Conservation (phyloP, 2,888 invertebrate genomes). For the Caenorhabditis macrosperma region DNA sequence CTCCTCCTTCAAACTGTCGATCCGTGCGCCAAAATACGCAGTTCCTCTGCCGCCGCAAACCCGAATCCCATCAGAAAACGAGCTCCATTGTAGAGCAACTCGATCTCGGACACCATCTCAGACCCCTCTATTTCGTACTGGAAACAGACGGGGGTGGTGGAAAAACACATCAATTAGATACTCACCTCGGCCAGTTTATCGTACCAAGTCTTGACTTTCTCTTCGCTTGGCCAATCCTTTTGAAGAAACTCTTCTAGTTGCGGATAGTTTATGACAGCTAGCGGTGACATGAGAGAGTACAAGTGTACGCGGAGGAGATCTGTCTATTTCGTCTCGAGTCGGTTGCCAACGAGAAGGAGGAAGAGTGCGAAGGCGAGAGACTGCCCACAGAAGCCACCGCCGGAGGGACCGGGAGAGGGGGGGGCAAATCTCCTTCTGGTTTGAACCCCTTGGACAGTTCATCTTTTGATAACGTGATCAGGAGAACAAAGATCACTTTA, state of each 20-base stretch:
- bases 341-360: slow-evolving; percentile 44
- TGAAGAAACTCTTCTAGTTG: slow-evolving; percentile 54
- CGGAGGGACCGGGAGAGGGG: neutral
- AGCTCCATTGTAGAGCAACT: slow-evolving; percentile 69
- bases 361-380: neutral
- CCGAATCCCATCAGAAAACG: slow-evolving; percentile 64
- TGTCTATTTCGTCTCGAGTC: neutral
- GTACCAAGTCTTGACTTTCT: slow-evolving; percentile 70
- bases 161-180: neutral
- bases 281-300: slow-evolving; percentile 40
- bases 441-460: neutral
- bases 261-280: slow-evolving; percentile 42
- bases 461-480: no score
- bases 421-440: neutral
- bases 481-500: no score
- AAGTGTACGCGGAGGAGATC: slow-evolving; percentile 6
- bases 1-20: slow-evolving; percentile 77
- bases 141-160: slow-evolving; percentile 20
- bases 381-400: neutral
- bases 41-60: slow-evolving; percentile 75
- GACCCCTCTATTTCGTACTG: slow-evolving; percentile 72
- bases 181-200: slow-evolving; percentile 66
- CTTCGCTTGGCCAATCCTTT: slow-evolving; percentile 51
- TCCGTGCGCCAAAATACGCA: slow-evolving; percentile 76
- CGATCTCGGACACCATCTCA: slow-evolving; percentile 64